Base-by-base conservation (phyloP, 2,888 invertebrate genomes). In the Globia sparganii region DNA sequence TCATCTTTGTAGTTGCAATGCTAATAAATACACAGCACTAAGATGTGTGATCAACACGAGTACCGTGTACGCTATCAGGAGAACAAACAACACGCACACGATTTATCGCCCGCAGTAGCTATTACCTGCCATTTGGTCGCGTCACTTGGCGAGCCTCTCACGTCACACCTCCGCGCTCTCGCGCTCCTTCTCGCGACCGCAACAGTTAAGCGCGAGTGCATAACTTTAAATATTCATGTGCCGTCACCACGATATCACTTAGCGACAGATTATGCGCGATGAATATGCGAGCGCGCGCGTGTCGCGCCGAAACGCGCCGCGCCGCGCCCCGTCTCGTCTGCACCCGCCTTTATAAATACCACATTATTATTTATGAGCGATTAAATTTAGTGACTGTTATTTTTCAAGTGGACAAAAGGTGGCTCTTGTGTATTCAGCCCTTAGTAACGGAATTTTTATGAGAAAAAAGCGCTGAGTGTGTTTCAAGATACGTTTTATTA, bases 151-250 rank as follows among this genome's bases (percentile, higher is more conserved):
- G 58, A 46, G 49, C 40, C 65, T 43, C 74, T 80, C 43, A 49
- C 49, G 71, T 56, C 64, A 34, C 62, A 43, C 43, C 56, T 40
- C 53, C 37, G 11, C 64, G 15, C 58, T 66, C 56, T 43, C 25
- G 15, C 81, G 13, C 58, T 66, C 56, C 37, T 66, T 13, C 62
- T 65, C 77, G 69, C 72, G 64, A 9, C 74, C 74, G 77, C 79
- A 74, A 73, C 86, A 78, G 88, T 84, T 82, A 68, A 83, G 86
- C 77, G 84, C 78, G 78, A 88, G 86, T 88, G 90, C 88, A 87
- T 85, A 82, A 81, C 78, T 87, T 84, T 89, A 87, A 88, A 91
- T 91, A 91, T 91, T 91, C 88, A 91, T 91, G 86, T 62, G 34
- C 68, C 68, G 37, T 68, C 68, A 62, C n/a, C 34, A 37, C 62